A percentile compares a stretch with the other conserved stretches of the same genome.
Evolutionary conservation across 2,113 vertebrate genomes (phyloP).

Genomic region (Corythornis vintsioides): DNA sequence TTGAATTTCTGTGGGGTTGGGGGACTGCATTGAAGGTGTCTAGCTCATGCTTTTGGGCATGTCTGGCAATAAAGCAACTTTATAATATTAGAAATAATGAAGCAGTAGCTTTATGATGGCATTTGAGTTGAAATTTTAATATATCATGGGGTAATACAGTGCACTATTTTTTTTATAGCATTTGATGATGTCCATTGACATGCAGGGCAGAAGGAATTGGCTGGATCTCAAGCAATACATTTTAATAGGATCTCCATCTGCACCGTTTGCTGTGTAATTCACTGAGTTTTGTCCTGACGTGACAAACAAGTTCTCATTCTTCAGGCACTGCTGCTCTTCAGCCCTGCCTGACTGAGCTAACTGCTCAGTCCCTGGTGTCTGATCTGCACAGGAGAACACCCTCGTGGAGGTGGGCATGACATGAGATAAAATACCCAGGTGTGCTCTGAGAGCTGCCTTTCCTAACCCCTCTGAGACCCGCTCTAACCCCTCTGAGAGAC

Average conservation of each 20-base stretch:
- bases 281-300: slow-evolving; percentile 26
- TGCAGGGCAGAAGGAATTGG: slow-evolving; percentile 12
- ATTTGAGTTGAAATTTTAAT: slow-evolving; percentile 2
- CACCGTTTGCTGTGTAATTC: slow-evolving; percentile 5
- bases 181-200: slow-evolving; percentile 54
- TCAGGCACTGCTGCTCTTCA: neutral
- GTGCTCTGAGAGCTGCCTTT: neutral
- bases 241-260: slow-evolving; percentile 49
- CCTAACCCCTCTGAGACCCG: neutral
- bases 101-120: neutral
- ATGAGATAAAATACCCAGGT: neutral
- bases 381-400: neutral
- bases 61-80: neutral
- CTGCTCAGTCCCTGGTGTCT: neutral
- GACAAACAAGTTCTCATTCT: slow-evolving; percentile 24
- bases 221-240: neutral
- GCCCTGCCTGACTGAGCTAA: neutral
- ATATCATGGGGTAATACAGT: neutral
- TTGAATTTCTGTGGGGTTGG: neutral
- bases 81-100: neutral
- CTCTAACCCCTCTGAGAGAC: too few relatives aligned
- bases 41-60: neutral
- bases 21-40: neutral
- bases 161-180: slow-evolving; percentile 28
- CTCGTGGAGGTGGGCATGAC: neutral